Conservation (phyloP, 2,113 vertebrate genomes). For the Elaphurus davidianus region DNA sequence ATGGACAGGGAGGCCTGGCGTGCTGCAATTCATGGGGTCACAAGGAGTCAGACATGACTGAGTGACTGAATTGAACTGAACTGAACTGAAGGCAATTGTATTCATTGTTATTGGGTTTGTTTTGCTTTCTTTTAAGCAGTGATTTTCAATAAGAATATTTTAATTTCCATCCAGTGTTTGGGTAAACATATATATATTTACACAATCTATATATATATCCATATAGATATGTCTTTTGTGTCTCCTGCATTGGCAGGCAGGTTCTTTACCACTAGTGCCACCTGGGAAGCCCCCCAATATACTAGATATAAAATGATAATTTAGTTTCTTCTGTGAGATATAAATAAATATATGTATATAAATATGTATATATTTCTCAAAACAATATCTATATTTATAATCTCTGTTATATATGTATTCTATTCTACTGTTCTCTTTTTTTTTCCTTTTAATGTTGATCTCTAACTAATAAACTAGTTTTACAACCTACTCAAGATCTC, state of each 20-base stretch:
- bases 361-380: background rate
- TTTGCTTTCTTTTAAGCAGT: background rate
- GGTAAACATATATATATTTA: background rate
- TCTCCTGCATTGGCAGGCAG: background rate
- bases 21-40: too few relatives aligned
- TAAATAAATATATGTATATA: background rate
- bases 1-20: too few relatives aligned
- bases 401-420: background rate
- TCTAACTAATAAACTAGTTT: conserved; percentile 45
- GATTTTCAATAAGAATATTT: conserved; percentile 6
- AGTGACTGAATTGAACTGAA: too few relatives aligned
- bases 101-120: background rate
- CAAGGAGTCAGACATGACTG: too few relatives aligned
- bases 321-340: background rate
- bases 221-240: background rate
- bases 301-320: background rate
- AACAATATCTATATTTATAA: background rate
- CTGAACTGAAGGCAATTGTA: background rate
- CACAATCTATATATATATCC: background rate
- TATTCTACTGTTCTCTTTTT: background rate
- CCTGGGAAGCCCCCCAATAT: background rate
- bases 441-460: background rate
- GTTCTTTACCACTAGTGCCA: background rate
- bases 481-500: conserved; percentile 38
- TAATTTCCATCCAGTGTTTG: background rate